Evolutionary conservation across 2,113 vertebrate species (phyloP).

Genomic region (Bambusicola thoracicus): DNA sequence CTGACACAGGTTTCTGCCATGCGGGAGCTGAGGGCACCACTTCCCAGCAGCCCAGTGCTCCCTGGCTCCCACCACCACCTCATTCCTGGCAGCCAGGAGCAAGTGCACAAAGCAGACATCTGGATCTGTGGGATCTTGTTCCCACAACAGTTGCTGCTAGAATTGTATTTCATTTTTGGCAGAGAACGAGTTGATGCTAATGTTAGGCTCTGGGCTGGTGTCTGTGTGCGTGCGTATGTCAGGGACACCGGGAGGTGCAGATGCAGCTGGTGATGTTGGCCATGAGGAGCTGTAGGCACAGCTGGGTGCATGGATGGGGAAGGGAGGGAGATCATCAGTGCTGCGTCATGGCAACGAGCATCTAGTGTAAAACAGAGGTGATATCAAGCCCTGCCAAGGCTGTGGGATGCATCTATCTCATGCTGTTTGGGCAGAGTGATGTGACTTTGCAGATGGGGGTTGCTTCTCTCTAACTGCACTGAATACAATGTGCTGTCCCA

Average conservation of each 20-base stretch:
- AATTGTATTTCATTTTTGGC: background rate
- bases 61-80: fast-evolving
- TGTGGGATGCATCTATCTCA: background rate
- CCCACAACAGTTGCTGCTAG: background rate
- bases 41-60: fast-evolving
- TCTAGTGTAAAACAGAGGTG: background rate
- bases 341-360: background rate
- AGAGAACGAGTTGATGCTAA: background rate
- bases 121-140: background rate
- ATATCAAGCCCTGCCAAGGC: background rate
- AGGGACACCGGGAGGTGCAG: background rate
- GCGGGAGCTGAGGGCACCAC: background rate
- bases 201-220: background rate
- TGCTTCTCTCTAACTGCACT: background rate
- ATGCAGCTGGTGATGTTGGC: background rate
- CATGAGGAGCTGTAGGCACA: background rate
- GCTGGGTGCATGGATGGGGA: background rate
- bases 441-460: background rate
- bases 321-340: background rate
- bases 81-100: background rate
- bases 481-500: background rate
- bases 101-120: fast-evolving
- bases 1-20: background rate
- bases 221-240: background rate
- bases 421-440: fast-evolving